Conservation (phyloP, 2,113 vertebrate species). For the Cebus imitator region DNA sequence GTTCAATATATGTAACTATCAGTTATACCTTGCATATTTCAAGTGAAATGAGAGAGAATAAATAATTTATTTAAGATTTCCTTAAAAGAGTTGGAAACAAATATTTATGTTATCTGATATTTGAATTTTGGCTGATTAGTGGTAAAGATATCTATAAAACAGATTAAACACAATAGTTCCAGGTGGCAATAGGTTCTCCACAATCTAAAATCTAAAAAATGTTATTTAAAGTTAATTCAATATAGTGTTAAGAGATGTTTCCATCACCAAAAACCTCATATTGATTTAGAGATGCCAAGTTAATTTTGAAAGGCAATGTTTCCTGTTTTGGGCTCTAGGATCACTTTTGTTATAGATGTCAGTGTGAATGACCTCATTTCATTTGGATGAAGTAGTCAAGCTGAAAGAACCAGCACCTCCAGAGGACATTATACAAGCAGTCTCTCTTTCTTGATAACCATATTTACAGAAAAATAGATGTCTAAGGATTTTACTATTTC, state of each 20-base stretch:
- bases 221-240: background rate
- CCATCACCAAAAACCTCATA: background rate
- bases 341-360: background rate
- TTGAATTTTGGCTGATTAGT: slow-evolving; percentile 19
- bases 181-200: background rate
- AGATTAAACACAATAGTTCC: background rate
- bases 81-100: slow-evolving; percentile 2
- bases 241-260: background rate
- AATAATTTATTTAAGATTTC: slow-evolving; percentile 12
- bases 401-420: background rate
- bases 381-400: background rate
- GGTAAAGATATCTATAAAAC: background rate
- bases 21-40: slow-evolving; percentile 21
- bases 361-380: background rate
- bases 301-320: slow-evolving; percentile 20
- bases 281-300: background rate
- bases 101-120: background rate
- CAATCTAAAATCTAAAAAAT: slow-evolving; percentile 26
- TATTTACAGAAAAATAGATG: background rate
- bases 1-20: slow-evolving; percentile 2
- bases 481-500: slow-evolving; percentile 37
- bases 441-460: background rate
- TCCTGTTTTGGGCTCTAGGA: background rate
- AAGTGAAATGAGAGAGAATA: slow-evolving; percentile 13
- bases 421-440: background rate